Conservation (phyloP, 2,113 vertebrate genomes). For the Bagarius yarrelli region DNA sequence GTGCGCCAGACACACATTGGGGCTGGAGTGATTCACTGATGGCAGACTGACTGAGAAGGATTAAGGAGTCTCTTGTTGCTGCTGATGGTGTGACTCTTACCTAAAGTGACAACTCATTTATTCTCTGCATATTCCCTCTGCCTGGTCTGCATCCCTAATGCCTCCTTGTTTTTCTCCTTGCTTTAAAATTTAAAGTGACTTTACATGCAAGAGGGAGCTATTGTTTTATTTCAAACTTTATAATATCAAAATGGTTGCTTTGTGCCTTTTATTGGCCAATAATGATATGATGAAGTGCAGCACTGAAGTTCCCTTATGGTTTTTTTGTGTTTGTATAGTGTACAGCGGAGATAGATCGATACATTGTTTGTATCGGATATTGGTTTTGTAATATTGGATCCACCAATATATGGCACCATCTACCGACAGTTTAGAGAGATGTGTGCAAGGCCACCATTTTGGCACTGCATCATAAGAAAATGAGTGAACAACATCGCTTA, state of each 20-base stretch:
- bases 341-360: no score
- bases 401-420: no score
- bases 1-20: constrained; percentile 61
- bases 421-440: no score
- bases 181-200: constrained; percentile 36
- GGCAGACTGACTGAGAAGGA: constrained; percentile 65
- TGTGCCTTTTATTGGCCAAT: neutral
- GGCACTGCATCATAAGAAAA: no score
- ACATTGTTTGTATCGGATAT: no score
- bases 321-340: neutral
- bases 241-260: constrained; percentile 1
- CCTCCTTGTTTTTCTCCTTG: constrained; percentile 55
- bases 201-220: constrained; percentile 13
- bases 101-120: constrained; percentile 77
- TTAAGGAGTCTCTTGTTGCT: constrained; percentile 67
- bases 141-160: constrained; percentile 65
- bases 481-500: no score
- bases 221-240: constrained; percentile 26
- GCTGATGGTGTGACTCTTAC: constrained; percentile 71
- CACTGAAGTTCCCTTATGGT: neutral
- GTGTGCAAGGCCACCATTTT: no score
- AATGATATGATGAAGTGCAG: neutral
- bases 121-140: constrained; percentile 70
- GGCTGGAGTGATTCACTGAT: constrained; percentile 64
- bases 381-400: no score